These are phyloP conservation scores for Pemphigus obesinymphae DNA, from an alignment of 1,140 invertebrate species.

Conservation along the genomic window DNA sequence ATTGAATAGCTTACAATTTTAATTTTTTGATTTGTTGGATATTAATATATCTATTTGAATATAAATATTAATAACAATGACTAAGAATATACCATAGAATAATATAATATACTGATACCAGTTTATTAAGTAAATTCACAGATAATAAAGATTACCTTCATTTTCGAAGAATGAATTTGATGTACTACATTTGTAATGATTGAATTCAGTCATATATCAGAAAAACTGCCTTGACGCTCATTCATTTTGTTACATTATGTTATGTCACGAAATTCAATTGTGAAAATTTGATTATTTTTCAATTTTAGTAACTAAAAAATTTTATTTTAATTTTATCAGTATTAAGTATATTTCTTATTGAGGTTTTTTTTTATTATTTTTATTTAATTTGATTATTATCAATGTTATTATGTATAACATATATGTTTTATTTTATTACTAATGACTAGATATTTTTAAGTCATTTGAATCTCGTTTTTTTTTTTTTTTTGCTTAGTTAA, in stretches of 20 bases:
- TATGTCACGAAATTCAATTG: too few species aligned
- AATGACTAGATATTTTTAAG: background rate
- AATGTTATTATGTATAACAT: background rate
- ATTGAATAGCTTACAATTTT: background rate
- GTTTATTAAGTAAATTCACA: background rate
- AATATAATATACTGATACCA: too few species aligned
- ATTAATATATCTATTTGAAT: background rate
- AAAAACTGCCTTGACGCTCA: too few species aligned
- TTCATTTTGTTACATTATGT: too few species aligned
- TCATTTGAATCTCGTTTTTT: slow-evolving; percentile 27
- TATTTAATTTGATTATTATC: background rate
- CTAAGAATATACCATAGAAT: too few species aligned
- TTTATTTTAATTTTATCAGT: background rate
- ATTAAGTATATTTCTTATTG: background rate
- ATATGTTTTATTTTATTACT: background rate
- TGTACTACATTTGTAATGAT: too few species aligned
- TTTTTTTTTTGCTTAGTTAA: background rate
- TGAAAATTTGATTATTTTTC: background rate
- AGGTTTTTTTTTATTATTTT: background rate
- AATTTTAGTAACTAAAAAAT: background rate
- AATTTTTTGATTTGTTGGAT: background rate
- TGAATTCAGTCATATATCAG: too few species aligned
- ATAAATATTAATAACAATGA: background rate
- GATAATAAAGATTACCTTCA: background rate
- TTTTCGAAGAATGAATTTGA: background rate